Percentiles rank a stretch among this genome's conserved stretches.
Evolutionary conservation across 1,140 invertebrate genomes (phyloP).

Genomic region (Pristionchus pacificus): DNA sequence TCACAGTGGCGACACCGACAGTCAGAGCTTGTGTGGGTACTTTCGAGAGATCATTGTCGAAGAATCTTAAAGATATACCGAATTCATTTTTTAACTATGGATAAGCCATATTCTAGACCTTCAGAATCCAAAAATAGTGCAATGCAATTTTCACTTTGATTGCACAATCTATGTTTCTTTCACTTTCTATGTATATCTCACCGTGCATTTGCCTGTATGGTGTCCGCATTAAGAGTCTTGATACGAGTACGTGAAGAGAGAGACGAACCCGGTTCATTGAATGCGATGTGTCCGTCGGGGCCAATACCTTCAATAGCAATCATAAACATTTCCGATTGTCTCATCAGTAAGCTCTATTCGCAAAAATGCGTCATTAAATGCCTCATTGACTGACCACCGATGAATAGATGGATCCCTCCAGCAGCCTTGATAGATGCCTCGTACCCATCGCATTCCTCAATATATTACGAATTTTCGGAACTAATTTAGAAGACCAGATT

Average conservation of each 20-base stretch:
- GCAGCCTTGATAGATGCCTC: constrained; percentile 80
- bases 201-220: constrained; percentile 87
- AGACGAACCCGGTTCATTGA: constrained; percentile 90
- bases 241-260: constrained; percentile 86
- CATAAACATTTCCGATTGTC: constrained; percentile 1
- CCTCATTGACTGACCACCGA: no score
- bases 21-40: constrained; percentile 85
- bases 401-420: constrained; percentile 89
- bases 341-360: constrained; percentile 8
- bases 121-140: no score
- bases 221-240: constrained; percentile 92
- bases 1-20: constrained; percentile 95
- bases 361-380: no score
- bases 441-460: constrained; percentile 82
- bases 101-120: no score
- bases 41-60: constrained; percentile 84
- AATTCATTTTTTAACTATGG: no score
- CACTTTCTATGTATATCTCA: constrained; percentile 58
- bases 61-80: constrained; percentile 66
- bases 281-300: constrained; percentile 98
- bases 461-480: no score
- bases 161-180: no score
- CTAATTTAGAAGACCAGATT: no score
- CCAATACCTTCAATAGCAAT: constrained; percentile 72
- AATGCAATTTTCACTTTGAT: no score